Evolutionary conservation across 2,888 invertebrate genomes (phyloP), one percentile per base, ranked within the genome.

Genomic region (Baccha elongata): DNA sequence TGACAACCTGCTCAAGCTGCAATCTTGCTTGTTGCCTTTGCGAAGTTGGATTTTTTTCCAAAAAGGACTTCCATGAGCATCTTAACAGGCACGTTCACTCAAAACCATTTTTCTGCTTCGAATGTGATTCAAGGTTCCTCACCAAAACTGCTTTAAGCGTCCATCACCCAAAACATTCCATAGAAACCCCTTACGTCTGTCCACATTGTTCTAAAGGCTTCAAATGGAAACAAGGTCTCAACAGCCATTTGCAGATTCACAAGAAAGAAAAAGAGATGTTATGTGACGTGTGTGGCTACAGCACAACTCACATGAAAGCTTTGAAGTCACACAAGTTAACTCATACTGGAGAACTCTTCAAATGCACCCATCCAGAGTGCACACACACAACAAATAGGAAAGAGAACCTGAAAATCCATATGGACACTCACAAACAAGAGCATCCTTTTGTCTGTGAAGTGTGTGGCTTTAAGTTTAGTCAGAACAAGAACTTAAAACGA

Each of bases 191-290:
- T 0, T 92, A 91, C 86, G 89, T 90, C 0, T 93, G 92, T 84
- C 88, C 89, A 1, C 90, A 91, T 32, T 93, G 93, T 85, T 88
- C 89, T 11, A 91, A 91, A 76, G 92, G 92, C 0, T 93, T 93
- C 86, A 93, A 93, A 85, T 93, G 93, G 93, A 93, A 93, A 62
- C 92, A 93, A 85, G 92, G 92, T 0, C 88, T 93, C 0, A 92
- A 90, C 73, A 92, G 92, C 29, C 93, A 93, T 85, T 89, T 92
- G 87, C 89, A 92, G 85, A 87, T 90, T 35, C 91, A 93, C 86
- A 91, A 91, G 62, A 88, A 90, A 1, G 90, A 91, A 46, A 92
- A 92, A 80, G 91, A 92, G 71, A 92, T 92, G 88, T 88, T 93
- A 3, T 93, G 93, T 87, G 92, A 92, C 86, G 91, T 92, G 23